Conservation (phyloP, 2,888 invertebrate genomes). For the Stomorhina lunata region DNA sequence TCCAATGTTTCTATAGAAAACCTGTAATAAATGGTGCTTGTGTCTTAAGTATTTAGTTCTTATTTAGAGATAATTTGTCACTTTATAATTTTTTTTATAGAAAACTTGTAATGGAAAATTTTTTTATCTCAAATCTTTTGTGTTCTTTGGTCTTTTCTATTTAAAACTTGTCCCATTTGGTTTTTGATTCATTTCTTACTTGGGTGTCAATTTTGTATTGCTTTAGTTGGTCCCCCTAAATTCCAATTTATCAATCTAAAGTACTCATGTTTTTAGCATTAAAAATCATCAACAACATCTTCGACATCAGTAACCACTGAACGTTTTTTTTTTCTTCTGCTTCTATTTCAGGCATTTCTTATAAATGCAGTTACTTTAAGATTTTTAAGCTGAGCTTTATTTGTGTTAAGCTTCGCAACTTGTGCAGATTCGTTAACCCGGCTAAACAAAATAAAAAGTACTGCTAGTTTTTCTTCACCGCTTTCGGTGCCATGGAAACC, state of each 20-base stretch:
- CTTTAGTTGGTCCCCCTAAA: neutral
- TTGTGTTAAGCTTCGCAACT: neutral
- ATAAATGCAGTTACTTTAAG: neutral
- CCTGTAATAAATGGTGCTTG: too few species aligned
- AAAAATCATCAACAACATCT: slow-evolving; percentile 23
- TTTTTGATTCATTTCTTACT: too few species aligned
- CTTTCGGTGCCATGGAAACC: neutral
- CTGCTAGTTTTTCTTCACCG: slow-evolving; percentile 4
- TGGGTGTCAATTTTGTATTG: too few species aligned
- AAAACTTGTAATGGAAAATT: too few species aligned
- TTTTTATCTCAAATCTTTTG: too few species aligned
- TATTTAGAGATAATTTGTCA: too few species aligned
- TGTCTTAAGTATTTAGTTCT: too few species aligned
- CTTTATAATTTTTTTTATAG: too few species aligned
- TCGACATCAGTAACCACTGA: slow-evolving; percentile 37
- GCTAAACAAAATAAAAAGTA: slow-evolving; percentile 35
- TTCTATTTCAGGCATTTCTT: neutral
- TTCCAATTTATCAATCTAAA: neutral
- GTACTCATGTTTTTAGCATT: slow-evolving; percentile 43
- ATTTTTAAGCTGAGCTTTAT: neutral
- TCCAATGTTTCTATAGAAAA: too few species aligned
- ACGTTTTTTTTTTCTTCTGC: slow-evolving; percentile 2
- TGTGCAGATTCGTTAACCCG: slow-evolving; percentile 27
- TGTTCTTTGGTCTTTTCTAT: too few species aligned
- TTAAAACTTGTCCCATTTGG: too few species aligned